A percentile compares a stretch with the other conserved stretches of the same genome.
Evolutionary conservation across 2,888 invertebrate species (phyloP).

Genomic region (Steinernema hermaphroditum): DNA sequence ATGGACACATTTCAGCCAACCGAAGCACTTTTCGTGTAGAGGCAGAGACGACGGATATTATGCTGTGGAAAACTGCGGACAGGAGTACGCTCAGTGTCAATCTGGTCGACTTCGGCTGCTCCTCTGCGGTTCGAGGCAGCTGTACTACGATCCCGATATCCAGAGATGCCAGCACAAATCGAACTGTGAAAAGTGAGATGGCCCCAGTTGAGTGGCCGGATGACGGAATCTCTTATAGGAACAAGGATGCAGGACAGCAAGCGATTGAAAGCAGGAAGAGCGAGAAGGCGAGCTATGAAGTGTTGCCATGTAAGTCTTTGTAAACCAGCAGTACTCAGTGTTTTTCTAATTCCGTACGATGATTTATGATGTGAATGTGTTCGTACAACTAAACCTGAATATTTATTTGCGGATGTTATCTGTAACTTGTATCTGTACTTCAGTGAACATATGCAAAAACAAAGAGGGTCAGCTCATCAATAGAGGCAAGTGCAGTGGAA

Average conservation of each 20-base stretch:
- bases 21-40: not conserved
- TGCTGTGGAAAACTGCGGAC: not conserved
- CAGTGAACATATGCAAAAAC: too few species aligned
- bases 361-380: too few species aligned
- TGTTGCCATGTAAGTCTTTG: too few species aligned
- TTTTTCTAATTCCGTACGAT: too few species aligned
- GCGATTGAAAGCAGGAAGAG: too few species aligned
- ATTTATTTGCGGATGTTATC: not conserved
- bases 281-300: too few species aligned
- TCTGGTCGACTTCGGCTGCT: not conserved
- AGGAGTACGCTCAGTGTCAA: not conserved
- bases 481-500: not conserved
- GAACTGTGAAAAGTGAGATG: not conserved
- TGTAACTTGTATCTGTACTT: too few species aligned
- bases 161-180: not conserved
- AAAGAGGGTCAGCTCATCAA: not conserved
- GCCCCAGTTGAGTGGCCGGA: not conserved
- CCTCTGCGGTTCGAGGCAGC: not conserved
- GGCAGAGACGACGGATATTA: not conserved
- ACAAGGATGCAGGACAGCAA: too few species aligned
- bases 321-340: too few species aligned
- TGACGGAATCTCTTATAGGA: too few species aligned
- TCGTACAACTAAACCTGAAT: too few species aligned
- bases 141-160: not conserved
- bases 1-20: not conserved